These are phyloP conservation scores for Anoplopoma fimbria DNA, from an alignment of 2,113 vertebrate genomes.

Conservation along the genomic window DNA sequence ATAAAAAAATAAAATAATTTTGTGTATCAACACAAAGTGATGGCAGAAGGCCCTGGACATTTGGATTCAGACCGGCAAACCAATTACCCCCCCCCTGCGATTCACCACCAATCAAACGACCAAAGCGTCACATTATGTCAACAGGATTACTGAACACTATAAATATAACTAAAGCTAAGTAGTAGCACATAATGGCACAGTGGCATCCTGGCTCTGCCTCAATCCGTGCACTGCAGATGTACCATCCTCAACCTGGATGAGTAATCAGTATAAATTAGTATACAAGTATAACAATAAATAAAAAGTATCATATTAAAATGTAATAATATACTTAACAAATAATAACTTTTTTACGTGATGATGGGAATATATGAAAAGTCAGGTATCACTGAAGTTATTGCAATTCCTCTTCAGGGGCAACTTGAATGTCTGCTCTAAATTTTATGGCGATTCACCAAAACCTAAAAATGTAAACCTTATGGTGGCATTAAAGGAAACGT, in stretches of 20 bases:
- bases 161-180: no score
- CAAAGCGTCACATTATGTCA: no score
- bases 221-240: background rate
- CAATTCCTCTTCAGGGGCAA: background rate
- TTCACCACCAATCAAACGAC: no score
- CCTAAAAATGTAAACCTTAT: background rate
- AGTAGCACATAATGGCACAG: background rate
- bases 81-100: background rate
- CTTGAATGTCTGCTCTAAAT: background rate
- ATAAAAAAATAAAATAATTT: conserved; percentile 18
- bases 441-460: background rate
- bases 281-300: background rate
- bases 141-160: background rate
- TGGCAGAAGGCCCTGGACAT: conserved; percentile 1
- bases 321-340: no score
- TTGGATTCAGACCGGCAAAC: background rate
- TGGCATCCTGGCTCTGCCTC: background rate
- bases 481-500: background rate
- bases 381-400: background rate
- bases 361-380: background rate
- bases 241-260: background rate
- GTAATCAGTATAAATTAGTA: background rate
- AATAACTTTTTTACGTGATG: background rate
- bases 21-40: conserved; percentile 45
- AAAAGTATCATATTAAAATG: background rate